Percentiles rank a stretch among this genome's conserved stretches.
Evolutionary conservation across 1,140 invertebrate genomes (phyloP).

Genomic region (Phocides pigmalion): DNA sequence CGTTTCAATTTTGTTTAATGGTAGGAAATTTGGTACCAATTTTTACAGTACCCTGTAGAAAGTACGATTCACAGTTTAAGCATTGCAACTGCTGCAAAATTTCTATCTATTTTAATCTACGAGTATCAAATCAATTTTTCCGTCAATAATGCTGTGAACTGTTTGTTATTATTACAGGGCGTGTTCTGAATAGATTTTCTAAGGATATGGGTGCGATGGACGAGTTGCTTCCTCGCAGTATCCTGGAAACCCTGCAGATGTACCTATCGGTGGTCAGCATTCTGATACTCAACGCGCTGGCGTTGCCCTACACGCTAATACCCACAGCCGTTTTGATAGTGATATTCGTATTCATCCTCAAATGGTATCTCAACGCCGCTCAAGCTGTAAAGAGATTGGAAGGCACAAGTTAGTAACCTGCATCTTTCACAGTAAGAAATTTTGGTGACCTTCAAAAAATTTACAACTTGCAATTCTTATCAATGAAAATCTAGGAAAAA

Average conservation of each 20-base stretch:
- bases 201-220: constrained; percentile 89
- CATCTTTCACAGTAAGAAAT: not conserved
- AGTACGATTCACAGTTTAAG: too few species aligned
- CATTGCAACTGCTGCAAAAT: too few species aligned
- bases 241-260: constrained; percentile 90
- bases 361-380: constrained; percentile 91
- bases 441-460: too few species aligned
- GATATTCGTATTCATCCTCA: constrained; percentile 88
- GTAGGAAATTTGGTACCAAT: too few species aligned
- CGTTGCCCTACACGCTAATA: constrained; percentile 89
- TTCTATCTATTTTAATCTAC: too few species aligned
- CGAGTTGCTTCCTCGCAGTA: constrained; percentile 91
- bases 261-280: constrained; percentile 86
- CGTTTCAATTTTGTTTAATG: too few species aligned
- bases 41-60: too few species aligned
- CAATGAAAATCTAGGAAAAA: too few species aligned
- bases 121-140: too few species aligned
- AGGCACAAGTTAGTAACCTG: constrained; percentile 87
- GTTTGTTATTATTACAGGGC: constrained; percentile 78
- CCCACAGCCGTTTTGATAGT: constrained; percentile 86
- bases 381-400: constrained; percentile 93
- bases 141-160: not conserved
- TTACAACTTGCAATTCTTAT: too few species aligned
- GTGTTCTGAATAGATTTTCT: constrained; percentile 84
- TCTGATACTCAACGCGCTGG: constrained; percentile 87